Base-by-base conservation (phyloP, 2,888 invertebrate genomes). In the Drosophila austrosaltans region DNA sequence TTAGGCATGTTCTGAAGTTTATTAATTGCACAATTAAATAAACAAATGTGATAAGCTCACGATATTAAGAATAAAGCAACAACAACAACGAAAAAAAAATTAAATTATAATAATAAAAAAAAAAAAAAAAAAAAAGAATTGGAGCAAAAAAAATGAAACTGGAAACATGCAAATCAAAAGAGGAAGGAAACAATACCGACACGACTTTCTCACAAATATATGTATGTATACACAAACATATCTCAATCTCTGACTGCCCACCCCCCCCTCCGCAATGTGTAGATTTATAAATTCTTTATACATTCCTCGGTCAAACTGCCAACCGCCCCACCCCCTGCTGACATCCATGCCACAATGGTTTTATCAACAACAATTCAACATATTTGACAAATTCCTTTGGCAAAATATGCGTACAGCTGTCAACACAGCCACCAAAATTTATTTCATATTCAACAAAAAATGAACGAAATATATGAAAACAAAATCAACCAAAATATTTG, bases 371-470 rank as follows among this genome's bases (percentile, higher is more conserved):
- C 60, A 74, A 65, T 70, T 56, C 60, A 57, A 59, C 69, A 74
- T 75, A 72, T 81, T 83, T 84, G 85, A 83, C 83, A 83, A 83
- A 83, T 75, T 76, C 76, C 71, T 64, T 44, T 2, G 58, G 1
- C 25, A 22, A 69, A 56, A 63, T 48, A 71, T 74, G 62, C 68
- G 63, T 66, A 69, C 76, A 66, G 82, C 79, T 77, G 77, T 79
- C 82, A 77, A 75, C 75, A 75, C 63, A 69, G 42, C 20, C 53
- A 48, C 39, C 28, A 63, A 67, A 76, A 84, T 87, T 77, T 82
- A 79, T 82, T 81, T 75, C 77, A 71, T 72, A 77, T 77, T 66
- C 58, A 59, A 36, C 10, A n/a, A 53, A 39, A 53, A 16, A 48
- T 28, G 32, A 60, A 72, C 56, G 65, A 64, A 44, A 72, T 72